Conservation (phyloP, 2,113 vertebrate species). For the Argyrosomus japonicus region DNA sequence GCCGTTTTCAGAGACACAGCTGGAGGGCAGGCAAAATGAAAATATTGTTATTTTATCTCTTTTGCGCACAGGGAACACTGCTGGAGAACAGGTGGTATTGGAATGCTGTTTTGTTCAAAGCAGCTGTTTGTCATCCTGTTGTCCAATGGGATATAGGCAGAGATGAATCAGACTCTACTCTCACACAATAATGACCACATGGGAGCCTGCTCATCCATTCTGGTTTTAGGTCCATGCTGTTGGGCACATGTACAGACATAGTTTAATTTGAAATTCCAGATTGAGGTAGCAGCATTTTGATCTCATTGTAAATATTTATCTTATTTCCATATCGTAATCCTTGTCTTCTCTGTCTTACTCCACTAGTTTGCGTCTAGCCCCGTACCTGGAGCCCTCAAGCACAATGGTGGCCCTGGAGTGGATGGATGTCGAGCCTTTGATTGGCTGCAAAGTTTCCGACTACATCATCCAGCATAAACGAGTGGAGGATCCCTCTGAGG, state of each 20-base stretch:
- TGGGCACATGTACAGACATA: not conserved
- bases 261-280: not conserved
- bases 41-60: conserved; percentile 71
- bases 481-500: conserved; percentile 94
- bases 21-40: conserved; percentile 57
- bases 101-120: conserved; percentile 62
- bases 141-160: conserved; percentile 41
- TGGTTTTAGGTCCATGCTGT: not conserved
- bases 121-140: conserved; percentile 44
- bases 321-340: not conserved
- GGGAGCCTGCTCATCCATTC: conserved; percentile 13
- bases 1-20: conserved; percentile 54
- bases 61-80: conserved; percentile 57
- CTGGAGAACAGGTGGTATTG: conserved; percentile 68
- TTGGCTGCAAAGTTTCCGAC: conserved; percentile 96
- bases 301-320: not conserved
- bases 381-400: conserved; percentile 94
- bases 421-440: conserved; percentile 94
- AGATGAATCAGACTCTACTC: conserved; percentile 39
- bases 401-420: conserved; percentile 96
- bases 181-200: conserved; percentile 39
- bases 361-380: conserved; percentile 90
- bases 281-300: not conserved
- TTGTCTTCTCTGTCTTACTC: conserved; percentile 22
- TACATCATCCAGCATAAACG: conserved; percentile 98